Base-by-base conservation (phyloP, 64 coral and sea anemone species). In the Montipora cactus region DNA sequence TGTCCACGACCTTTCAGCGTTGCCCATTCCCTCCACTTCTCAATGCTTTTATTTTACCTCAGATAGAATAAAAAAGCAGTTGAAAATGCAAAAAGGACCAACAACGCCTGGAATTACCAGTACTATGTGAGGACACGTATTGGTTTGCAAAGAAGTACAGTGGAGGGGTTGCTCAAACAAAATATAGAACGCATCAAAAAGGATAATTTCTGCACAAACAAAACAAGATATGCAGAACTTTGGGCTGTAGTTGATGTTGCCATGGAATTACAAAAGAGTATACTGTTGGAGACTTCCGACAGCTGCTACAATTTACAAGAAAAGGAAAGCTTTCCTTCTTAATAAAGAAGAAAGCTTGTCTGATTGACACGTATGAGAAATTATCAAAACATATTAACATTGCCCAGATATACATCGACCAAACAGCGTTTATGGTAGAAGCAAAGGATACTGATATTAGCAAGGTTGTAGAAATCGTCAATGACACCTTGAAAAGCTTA, bases 171-270 rank as follows among this genome's bases (percentile, higher is more conserved):
- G 4, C 67, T 69, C 13, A n/a, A 69, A 14, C 67, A 69, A 69
- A 69, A 69, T 69, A 11, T 69, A 14, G 67, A 69, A 69, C 1
- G 67, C 8, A 69, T 69, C 67, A 69, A 69, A 21, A 69, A 69
- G 67, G 67, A 69, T 18, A 69, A 69, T 8, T 69, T 7, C 13
- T 69, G 67, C 67, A 69, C 67, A 69, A 64, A 64, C 59, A 64
- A 64, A 64, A 64, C 59, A 64, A 64, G 59, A 64, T 64, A 64
- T 64, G 59, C 67, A 18, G 67, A 69, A 69, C 67, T 69, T 69
- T 69, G 10, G 7, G 67, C 67, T 69, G 67, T 69, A 21, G 8
- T 69, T 69, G 67, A 69, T 69, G 67, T 69, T 69, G 67, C 8
- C 13, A 69, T 13, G 67, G 67, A 69, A 69, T 14, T 69, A 14